These are phyloP conservation scores for Cephalophus harveyi DNA, from an alignment of 2,113 vertebrate genomes.

Conservation along the genomic window DNA sequence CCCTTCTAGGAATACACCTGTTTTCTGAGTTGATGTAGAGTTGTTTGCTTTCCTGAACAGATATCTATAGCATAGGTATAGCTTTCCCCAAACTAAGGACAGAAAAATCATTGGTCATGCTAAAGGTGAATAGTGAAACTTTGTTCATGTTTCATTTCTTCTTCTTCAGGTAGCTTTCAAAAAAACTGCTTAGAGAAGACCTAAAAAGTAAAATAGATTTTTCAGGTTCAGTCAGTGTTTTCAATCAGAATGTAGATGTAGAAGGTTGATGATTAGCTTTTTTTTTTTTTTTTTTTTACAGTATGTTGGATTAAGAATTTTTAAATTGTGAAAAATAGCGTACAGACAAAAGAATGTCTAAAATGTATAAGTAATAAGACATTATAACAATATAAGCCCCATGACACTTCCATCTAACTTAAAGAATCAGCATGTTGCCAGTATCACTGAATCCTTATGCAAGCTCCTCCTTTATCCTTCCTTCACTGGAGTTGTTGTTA, in stretches of 20 bases:
- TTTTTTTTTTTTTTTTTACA: background rate
- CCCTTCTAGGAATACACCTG: constrained; percentile 16
- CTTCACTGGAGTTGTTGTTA: background rate
- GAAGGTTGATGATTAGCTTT: constrained; percentile 9
- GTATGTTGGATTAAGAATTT: constrained; percentile 15
- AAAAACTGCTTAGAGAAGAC: constrained; percentile 1
- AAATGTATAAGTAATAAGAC: background rate
- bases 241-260: background rate
- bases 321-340: constrained; percentile 14
- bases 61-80: background rate
- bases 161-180: background rate
- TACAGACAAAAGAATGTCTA: background rate
- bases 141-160: background rate
- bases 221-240: background rate
- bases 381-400: background rate
- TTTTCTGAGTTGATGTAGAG: background rate
- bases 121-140: background rate
- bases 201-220: background rate
- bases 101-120: background rate
- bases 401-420: background rate
- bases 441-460: background rate
- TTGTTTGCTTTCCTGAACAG: background rate
- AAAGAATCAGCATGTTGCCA: background rate
- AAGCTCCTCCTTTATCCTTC: background rate
- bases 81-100: background rate